A percentile compares a stretch with the other conserved stretches of the same genome.
Evolutionary conservation across 92 coral and sea anemone species (phyloP).

Genomic region (Epizoanthus rinbou): DNA sequence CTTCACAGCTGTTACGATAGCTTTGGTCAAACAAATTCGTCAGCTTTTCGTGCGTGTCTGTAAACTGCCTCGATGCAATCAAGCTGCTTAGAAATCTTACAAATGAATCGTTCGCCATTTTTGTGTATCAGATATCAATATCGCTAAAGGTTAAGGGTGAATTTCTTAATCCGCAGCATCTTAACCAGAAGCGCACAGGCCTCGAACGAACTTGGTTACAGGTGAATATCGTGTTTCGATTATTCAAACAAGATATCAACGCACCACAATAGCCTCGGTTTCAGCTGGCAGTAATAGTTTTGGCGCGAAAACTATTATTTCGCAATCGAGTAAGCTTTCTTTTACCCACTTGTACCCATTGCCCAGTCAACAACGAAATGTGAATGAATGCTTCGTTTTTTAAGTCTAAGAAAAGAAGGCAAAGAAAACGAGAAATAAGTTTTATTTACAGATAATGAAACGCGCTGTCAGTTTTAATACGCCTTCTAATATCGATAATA

Average conservation of each 20-base stretch:
- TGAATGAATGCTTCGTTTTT: too few relatives aligned
- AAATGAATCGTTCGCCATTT: constrained; percentile 60
- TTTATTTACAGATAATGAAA: too few relatives aligned
- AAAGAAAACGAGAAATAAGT: too few relatives aligned
- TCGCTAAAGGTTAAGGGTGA: constrained; percentile 35
- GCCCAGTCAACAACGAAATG: too few relatives aligned
- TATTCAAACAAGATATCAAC: not conserved
- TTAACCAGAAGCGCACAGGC: not conserved
- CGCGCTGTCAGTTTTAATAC: too few relatives aligned
- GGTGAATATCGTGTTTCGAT: not conserved
- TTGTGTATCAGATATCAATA: not conserved
- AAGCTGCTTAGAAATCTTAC: constrained; percentile 69
- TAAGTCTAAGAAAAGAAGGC: too few relatives aligned
- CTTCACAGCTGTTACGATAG: constrained; percentile 82
- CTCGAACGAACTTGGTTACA: not conserved
- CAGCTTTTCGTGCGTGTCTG: constrained; percentile 61
- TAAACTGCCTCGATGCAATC: constrained; percentile 66
- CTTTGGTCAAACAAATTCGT: constrained; percentile 66
- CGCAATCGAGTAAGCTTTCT: not conserved
- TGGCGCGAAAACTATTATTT: constrained; percentile 9
- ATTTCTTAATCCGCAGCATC: not conserved
- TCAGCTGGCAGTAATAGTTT: not conserved
- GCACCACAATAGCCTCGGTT: constrained; percentile 1
- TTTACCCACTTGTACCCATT: too few relatives aligned
- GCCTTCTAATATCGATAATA: too few relatives aligned